These are phyloP conservation scores for Julus scandinavius DNA, from an alignment of 2,888 invertebrate species.

Conservation along the genomic window DNA sequence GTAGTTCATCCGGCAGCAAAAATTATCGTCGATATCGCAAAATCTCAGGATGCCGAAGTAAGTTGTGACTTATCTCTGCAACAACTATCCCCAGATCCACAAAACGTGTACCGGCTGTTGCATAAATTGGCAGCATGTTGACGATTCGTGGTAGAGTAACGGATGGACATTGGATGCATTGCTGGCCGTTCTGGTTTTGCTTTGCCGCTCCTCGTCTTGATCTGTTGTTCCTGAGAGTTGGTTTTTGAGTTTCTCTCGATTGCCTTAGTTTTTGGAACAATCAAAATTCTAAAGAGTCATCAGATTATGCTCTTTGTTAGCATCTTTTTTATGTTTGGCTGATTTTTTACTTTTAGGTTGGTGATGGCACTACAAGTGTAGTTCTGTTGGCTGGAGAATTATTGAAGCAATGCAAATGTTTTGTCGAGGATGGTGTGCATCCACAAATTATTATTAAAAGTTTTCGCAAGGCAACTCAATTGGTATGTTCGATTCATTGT, in stretches of 20 bases:
- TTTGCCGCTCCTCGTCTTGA: conserved; percentile 47
- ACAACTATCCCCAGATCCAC: neutral
- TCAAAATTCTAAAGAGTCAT: neutral
- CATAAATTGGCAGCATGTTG: neutral
- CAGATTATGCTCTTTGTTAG: neutral
- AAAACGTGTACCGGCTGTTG: neutral
- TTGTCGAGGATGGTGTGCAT: conserved; percentile 96
- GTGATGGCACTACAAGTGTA: conserved; percentile 98
- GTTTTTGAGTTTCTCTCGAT: conserved; percentile 5
- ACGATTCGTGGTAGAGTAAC: conserved; percentile 25
- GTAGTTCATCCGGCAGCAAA: conserved; percentile 98
- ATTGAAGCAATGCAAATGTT: conserved; percentile 92
- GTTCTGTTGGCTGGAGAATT: conserved; percentile 96
- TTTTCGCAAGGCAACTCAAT: conserved; percentile 82
- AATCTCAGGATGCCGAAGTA: conserved; percentile 98
- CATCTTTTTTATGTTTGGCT: neutral
- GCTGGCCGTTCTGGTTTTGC: neutral
- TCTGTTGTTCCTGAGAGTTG: conserved; percentile 34
- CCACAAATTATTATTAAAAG: conserved; percentile 93
- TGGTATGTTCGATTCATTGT: conserved; percentile 66
- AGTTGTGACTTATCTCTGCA: neutral
- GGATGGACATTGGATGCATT: neutral
- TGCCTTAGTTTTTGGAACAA: conserved; percentile 9
- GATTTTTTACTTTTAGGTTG: conserved; percentile 74
- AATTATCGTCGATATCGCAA: conserved; percentile 97